These are phyloP conservation scores for Eilema griseolum DNA, from an alignment of 2,888 invertebrate species.

Conservation along the genomic window DNA sequence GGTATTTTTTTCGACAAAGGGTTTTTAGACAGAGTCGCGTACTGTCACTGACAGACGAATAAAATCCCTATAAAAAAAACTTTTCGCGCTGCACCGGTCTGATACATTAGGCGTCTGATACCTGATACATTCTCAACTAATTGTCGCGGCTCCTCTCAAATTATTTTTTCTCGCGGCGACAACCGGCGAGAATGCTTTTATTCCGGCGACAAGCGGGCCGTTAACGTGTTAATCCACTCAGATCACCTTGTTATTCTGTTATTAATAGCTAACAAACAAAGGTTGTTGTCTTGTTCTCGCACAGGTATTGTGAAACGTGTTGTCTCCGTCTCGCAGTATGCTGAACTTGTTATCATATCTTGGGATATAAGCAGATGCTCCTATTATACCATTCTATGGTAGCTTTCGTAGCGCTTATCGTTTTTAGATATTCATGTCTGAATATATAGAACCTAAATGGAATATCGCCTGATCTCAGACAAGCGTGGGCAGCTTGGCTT, in stretches of 20 bases:
- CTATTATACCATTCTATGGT: not conserved
- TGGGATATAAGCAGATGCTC: conserved; percentile 15
- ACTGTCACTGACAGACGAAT: not conserved
- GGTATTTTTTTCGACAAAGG: no score
- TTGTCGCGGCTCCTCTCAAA: conserved; percentile 62
- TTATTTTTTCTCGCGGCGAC: conserved; percentile 64
- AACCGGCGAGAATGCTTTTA: conserved; percentile 81
- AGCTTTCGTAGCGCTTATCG: not conserved
- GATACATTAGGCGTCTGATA: conserved; percentile 8
- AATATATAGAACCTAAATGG: not conserved
- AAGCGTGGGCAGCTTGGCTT: no score
- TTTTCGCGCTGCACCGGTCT: not conserved
- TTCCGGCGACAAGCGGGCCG: conserved; percentile 73
- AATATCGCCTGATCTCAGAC: no score
- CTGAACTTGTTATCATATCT: conserved; percentile 36
- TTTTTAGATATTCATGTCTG: not conserved
- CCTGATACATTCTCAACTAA: conserved; percentile 56
- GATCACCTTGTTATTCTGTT: conserved; percentile 76
- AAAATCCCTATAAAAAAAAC: not conserved
- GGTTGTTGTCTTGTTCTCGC: conserved; percentile 56
- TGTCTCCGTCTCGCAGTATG: conserved; percentile 42
- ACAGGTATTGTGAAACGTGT: conserved; percentile 26
- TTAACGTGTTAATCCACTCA: conserved; percentile 85
- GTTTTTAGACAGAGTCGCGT: no score
- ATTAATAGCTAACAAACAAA: conserved; percentile 79